A percentile compares a stretch with the other conserved stretches of the same genome.
Evolutionary conservation across 2,113 vertebrate species (phyloP).

Genomic region (Thalassarche chlororhynchos): DNA sequence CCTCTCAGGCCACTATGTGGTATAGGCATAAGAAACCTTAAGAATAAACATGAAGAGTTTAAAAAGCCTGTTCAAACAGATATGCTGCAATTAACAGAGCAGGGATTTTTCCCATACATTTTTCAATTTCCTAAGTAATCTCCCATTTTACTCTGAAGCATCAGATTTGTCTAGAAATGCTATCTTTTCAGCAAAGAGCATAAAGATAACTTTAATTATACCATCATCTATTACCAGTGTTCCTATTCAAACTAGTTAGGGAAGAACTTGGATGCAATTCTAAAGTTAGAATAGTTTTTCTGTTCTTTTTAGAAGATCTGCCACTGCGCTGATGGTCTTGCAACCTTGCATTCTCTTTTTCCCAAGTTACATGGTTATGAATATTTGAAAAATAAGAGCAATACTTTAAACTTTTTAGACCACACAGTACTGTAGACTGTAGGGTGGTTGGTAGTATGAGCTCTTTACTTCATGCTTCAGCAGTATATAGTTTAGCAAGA

Average conservation of each 20-base stretch:
- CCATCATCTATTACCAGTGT: background rate
- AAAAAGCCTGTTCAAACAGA: background rate
- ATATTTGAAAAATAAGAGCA: background rate
- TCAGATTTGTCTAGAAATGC: background rate
- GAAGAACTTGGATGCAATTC: background rate
- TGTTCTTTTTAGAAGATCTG: background rate
- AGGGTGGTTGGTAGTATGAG: background rate
- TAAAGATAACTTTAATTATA: background rate
- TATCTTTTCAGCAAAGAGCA: background rate
- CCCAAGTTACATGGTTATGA: background rate
- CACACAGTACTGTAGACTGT: background rate
- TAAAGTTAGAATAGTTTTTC: background rate
- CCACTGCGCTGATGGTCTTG: background rate
- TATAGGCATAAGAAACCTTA: background rate
- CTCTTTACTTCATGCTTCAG: slow-evolving; percentile 5
- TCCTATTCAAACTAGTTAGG: background rate
- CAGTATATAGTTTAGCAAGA: slow-evolving; percentile 10
- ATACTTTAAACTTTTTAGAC: background rate
- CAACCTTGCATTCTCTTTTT: background rate
- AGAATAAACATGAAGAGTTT: background rate
- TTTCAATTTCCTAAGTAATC: background rate
- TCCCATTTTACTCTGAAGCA: background rate
- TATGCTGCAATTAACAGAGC: background rate
- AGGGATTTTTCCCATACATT: background rate
- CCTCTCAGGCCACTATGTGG: background rate